Conservation (phyloP, 2,888 invertebrate species). For the Branchinecta sandiegonensis region DNA sequence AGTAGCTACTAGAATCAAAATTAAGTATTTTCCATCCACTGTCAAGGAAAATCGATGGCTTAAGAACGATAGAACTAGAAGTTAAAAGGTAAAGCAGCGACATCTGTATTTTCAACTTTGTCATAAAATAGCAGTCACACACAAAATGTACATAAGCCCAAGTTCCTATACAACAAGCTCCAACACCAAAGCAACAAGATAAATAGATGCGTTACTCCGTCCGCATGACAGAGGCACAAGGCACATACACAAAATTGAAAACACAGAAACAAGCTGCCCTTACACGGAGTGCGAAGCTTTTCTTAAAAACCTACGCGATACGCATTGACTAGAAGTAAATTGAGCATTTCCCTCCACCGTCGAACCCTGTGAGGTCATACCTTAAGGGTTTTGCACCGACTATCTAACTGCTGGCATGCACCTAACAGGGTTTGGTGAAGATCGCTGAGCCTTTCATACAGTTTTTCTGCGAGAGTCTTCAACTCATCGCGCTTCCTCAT, state of each 20-base stretch:
- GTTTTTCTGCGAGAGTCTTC: not conserved
- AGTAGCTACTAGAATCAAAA: no score
- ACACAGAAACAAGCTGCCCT: slow-evolving; percentile 3
- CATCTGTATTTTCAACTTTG: slow-evolving; percentile 16
- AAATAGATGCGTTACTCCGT: no score
- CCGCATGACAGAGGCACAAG: not conserved
- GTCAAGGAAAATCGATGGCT: no score
- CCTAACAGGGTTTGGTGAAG: slow-evolving; percentile 11
- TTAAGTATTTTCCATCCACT: no score
- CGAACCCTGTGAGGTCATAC: slow-evolving; percentile 15
- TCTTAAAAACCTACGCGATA: not conserved
- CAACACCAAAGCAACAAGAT: no score
- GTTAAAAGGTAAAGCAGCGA: not conserved
- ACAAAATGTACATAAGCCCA: not conserved
- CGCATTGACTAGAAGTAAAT: slow-evolving; percentile 7
- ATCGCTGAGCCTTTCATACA: not conserved
- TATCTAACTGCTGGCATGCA: slow-evolving; percentile 10
- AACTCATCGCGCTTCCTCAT: slow-evolving; percentile 1
- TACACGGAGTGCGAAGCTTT: not conserved
- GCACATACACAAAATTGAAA: slow-evolving; percentile 16
- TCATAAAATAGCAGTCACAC: slow-evolving; percentile 12
- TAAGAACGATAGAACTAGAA: no score
- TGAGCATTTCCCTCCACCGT: not conserved
- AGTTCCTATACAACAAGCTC: no score
- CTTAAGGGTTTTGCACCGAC: slow-evolving; percentile 5